Conservation (phyloP, 2,797 vertebrate species). For the Melanotaenia pygmaea region DNA sequence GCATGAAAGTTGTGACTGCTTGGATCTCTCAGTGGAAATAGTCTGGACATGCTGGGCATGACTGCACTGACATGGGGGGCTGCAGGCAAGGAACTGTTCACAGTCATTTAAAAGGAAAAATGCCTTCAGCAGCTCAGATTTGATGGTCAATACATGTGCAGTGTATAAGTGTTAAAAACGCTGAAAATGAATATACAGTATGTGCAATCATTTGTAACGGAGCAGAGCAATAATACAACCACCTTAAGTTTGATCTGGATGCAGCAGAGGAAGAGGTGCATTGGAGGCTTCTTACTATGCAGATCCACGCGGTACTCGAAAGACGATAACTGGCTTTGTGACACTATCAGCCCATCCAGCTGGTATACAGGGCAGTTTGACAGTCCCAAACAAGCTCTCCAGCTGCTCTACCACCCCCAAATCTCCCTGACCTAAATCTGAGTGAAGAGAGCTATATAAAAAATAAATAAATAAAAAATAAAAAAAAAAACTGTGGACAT, state of each 20-base stretch:
- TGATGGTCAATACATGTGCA: slow-evolving; percentile 2
- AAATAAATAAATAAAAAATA: no score
- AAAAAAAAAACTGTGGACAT: slow-evolving; percentile 47
- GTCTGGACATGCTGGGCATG: slow-evolving; percentile 35
- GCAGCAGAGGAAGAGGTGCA: slow-evolving; percentile 44
- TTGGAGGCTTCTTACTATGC: slow-evolving; percentile 65
- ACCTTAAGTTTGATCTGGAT: slow-evolving; percentile 41
- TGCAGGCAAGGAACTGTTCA: slow-evolving; percentile 36
- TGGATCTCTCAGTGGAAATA: slow-evolving; percentile 38
- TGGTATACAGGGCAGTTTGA: slow-evolving; percentile 74
- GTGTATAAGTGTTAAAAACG: neutral
- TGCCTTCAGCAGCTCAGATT: slow-evolving; percentile 13
- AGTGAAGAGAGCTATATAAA: slow-evolving; percentile 35
- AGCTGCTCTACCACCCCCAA: slow-evolving; percentile 72
- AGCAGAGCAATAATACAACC: slow-evolving; percentile 5
- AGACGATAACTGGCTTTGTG: slow-evolving; percentile 77
- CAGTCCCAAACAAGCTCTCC: slow-evolving; percentile 73
- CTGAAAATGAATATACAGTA: slow-evolving; percentile 2
- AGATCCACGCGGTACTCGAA: slow-evolving; percentile 68
- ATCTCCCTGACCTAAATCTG: slow-evolving; percentile 81
- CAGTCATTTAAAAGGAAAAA: slow-evolving; percentile 21
- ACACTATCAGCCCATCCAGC: slow-evolving; percentile 79
- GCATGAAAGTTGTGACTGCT: slow-evolving; percentile 47
- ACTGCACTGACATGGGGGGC: slow-evolving; percentile 17
- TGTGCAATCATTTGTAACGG: neutral